phyloP scores from a whole-genome alignment of 2,113 vertebrate genomes.

The Tichodroma muraria region DNA sequence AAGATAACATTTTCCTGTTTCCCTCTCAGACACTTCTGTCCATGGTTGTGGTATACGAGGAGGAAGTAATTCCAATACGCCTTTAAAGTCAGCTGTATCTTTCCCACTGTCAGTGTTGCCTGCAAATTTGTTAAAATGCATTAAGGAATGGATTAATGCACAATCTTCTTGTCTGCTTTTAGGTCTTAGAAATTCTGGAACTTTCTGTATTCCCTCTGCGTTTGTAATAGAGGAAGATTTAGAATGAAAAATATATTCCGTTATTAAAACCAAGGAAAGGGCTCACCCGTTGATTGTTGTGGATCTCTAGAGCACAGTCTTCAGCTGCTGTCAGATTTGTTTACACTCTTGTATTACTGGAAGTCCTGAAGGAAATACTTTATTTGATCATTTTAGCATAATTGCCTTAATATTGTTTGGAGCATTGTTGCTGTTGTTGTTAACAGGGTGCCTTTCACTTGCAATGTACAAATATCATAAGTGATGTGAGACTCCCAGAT shows the following conservation, averaged over 20 bases:
- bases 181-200: neutral
- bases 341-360: neutral
- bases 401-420: neutral
- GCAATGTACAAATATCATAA: neutral
- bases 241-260: neutral
- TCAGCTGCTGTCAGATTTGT: neutral
- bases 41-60: neutral
- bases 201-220: neutral
- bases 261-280: neutral
- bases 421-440: neutral
- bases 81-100: neutral
- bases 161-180: neutral
- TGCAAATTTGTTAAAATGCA: neutral
- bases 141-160: neutral
- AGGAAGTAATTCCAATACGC: neutral
- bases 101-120: neutral
- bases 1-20: neutral
- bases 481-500: neutral
- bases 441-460: neutral
- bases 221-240: neutral
- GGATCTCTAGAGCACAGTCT: neutral
- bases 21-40: fast-evolving
- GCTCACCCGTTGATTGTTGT: neutral
- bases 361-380: neutral
- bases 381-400: neutral